These are phyloP conservation scores for Reticulitermes lucifugus DNA, from an alignment of 2,888 invertebrate species.

Conservation along the genomic window DNA sequence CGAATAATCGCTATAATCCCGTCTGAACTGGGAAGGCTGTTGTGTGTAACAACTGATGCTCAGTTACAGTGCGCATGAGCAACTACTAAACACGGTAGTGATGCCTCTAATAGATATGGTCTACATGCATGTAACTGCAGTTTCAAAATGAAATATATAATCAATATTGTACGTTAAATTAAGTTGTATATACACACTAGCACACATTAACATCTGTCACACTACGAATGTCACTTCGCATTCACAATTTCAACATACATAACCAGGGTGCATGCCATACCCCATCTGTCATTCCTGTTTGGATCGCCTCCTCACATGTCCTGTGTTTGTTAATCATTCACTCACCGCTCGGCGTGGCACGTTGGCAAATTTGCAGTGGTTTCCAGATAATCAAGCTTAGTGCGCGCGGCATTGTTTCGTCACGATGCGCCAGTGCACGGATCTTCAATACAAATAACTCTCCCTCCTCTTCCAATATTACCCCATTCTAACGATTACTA, in stretches of 20 bases:
- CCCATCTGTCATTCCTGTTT: constrained; percentile 5
- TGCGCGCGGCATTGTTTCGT: not conserved
- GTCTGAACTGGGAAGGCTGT: too few species aligned
- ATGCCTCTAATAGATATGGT: not conserved
- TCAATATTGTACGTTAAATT: constrained; percentile 6
- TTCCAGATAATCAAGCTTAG: constrained; percentile 2
- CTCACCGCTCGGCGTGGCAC: not conserved
- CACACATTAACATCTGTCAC: not conserved
- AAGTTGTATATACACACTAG: not conserved
- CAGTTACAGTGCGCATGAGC: too few species aligned
- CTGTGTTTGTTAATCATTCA: constrained; percentile 25
- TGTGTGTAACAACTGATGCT: too few species aligned
- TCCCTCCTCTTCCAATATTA: not conserved
- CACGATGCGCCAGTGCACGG: not conserved
- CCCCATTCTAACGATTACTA: not conserved
- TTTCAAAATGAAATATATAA: not conserved
- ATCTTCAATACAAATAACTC: not conserved
- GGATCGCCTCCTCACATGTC: not conserved
- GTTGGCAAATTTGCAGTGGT: constrained; percentile 15
- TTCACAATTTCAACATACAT: not conserved
- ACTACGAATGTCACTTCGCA: not conserved
- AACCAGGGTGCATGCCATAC: not conserved
- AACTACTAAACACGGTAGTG: too few species aligned
- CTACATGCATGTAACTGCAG: not conserved
- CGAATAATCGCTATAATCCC: too few species aligned